Base-by-base conservation (phyloP, 2,888 invertebrate genomes). In the Pimpla rufipes region DNA sequence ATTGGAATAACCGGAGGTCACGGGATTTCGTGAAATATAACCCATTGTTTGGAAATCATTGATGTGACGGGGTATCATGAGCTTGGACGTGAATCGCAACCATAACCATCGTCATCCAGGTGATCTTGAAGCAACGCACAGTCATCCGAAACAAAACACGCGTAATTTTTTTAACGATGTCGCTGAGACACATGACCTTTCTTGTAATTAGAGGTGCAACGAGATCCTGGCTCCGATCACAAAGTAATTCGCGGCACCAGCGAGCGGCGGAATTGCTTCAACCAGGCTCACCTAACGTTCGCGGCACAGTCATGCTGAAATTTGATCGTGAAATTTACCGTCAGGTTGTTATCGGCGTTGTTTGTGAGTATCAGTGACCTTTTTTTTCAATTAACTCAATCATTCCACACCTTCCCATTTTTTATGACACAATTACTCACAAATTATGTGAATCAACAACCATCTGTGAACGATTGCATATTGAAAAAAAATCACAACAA, bases 271-370 rank as follows among this genome's bases (percentile, higher is more conserved):
- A 70, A 18, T 23, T 21, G 74, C 57, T 70, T 45, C 35, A 29
- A 37, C 29, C 18, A 64, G 42, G 13, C 47, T 74, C 29, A 11
- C 42, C 7, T 47, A 62, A 70, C 47, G 37, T 52, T 70, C 18
- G 13, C 67, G 16, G 16, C 35, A 71, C 50, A 78, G 66, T 40
- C 64, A 84, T 84, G 84, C 11, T 78, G 93, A 93, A 93, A 77
- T 89, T 91, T 88, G 90, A 92, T 83, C 85, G 86, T 47, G 91
- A 90, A 29, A 88, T 93, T 74, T 84, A 89, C n/a, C 92, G 91
- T 37, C 93, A 93, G 83, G 86, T 90, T 45, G 85, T 92, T 55
- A 90, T 93, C 67, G 93, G 92, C 5, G 77, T 91, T 18, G 85
- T 93, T 29, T 93, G 93, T 93, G 88, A 93, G 93, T 93, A 90